Base-by-base conservation (phyloP, 2,888 invertebrate genomes). In the Dasypolia templi region DNA sequence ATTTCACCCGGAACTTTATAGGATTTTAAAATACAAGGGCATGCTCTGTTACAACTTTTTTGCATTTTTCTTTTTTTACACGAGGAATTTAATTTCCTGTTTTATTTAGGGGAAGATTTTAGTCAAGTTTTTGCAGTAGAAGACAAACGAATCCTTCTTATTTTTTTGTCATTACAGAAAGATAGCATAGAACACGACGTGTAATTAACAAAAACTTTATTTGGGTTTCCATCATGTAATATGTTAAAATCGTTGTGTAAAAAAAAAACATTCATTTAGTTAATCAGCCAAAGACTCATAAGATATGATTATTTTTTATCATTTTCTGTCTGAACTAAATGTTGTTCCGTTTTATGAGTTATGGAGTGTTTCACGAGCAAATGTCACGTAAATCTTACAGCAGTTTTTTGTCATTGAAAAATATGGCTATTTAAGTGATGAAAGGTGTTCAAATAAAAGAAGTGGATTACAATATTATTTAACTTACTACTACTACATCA, bases 251-350 rank as follows among this genome's bases (percentile, higher is more conserved):
- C 3, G 19, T 22, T 1, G 22, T 32, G 42, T 35, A 11, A 58
- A 55, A 65, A 17, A 44, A 53, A 73, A 26, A 51, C n/a, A 32
- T 68, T 69, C 55, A 53, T 66, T 72, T 19, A 64, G 69, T 75
- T 29, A 58, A 72, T 75, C 72, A 69, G 55, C 55, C 39, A 72
- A 65, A 35, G 44, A 71, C 39, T 63, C 55, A 9, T 42, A 63
- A 72, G 67, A 67, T 59, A 66, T 73, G 71, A 74, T 79, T 72
- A 53, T 11, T 71, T 68, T 81, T 83, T 84, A 84, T 83, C 67
- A 81, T 78, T 83, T 83, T 83, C 85, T 65, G 46, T 19, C 62
- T 63, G 59, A 63, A 74, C 78, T 77, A 78, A 81, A 81, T 59
- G 74, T 66, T 82, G 63, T 64, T 73, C 66, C 49, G 69, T 26